Evolutionary conservation across 2,113 vertebrate species (phyloP), one percentile per base, ranked within the genome.

Genomic region (Ceuthmochares aereus): DNA sequence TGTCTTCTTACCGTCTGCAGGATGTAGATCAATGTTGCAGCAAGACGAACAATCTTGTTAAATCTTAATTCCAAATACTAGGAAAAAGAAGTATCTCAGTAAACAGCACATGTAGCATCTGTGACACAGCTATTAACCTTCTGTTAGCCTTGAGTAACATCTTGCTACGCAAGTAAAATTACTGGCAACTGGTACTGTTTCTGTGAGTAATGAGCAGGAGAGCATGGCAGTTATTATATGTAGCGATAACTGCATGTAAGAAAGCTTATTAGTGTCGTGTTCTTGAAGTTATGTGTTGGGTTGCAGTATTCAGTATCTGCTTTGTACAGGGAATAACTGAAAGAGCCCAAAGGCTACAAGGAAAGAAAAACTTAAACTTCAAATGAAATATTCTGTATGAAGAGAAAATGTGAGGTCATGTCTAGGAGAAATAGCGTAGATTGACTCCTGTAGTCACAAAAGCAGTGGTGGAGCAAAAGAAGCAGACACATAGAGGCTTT

Each of bases 61-160:
- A 99, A 99, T 80, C 98, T 97, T 77, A 98, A 95, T 77, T 99
- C 98, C 84, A 99, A 96, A 89, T 98, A 98, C 98, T 98, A 69
- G 73, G 81, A 85, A 59, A 95, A 96, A 97, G 54, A 26, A 19
- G 52, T 90, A 77, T 68, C 16, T 94, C 10, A 26, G 37, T 87
- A 30, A 92, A 70, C 40, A 10, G 32, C 66, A 56, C 81, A 12
- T 37, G 37, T 27, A 63, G 27, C 58, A 32, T 25, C 66, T 66
- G 29, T 64, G 69, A 68, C 58, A 64, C 20, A 72, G 58, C 27
- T 47, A 45, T 73, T 62, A 69, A 77, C 75, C 69, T 87, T 20
- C 89, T 84, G 42, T 55, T 85, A 2, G 4, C 45, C 68, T 58
- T 18, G 10, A n/a, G 29, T 27, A 84, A 67, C 74, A 62, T 14